Percentiles rank a stretch among this genome's conserved stretches.
These are phyloP conservation scores for Chanos chanos DNA, from an alignment of 2,797 vertebrate genomes.

Conservation along the genomic window DNA sequence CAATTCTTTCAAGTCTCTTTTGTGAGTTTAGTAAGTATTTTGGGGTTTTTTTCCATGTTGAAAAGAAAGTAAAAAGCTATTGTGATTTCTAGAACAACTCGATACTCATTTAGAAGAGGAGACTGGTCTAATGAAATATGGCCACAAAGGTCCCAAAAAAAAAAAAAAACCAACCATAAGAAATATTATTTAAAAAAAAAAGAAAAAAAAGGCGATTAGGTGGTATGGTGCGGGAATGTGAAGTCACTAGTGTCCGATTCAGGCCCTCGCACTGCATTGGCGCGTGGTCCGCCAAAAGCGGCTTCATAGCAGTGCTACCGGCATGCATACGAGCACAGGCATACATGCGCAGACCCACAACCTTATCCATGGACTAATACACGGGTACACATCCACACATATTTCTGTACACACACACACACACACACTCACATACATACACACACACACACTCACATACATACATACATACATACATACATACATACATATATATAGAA, in stretches of 20 bases:
- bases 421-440: conserved; percentile 25
- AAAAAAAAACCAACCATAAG: conserved; percentile 39
- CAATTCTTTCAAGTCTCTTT: conserved; percentile 66
- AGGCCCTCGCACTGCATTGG: conserved; percentile 40
- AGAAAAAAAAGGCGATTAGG: background rate
- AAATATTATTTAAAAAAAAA: too few species aligned
- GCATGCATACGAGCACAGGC: conserved; percentile 25
- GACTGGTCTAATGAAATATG: too few species aligned
- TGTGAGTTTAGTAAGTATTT: conserved; percentile 55
- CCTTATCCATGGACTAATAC: too few species aligned
- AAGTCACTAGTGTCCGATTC: conserved; percentile 45
- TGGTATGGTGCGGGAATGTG: background rate
- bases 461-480: conserved; percentile 29
- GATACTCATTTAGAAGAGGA: too few species aligned
- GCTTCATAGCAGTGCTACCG: conserved; percentile 47
- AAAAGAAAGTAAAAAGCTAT: conserved; percentile 25
- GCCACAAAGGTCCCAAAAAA: too few species aligned
- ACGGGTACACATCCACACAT: conserved; percentile 9
- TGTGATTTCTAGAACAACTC: conserved; percentile 9
- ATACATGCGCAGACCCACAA: conserved; percentile 27
- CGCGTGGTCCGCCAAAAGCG: conserved; percentile 43
- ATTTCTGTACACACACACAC: conserved; percentile 26
- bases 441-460: conserved; percentile 14
- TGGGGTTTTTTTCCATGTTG: conserved; percentile 10
- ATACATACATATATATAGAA: conserved; percentile 11